A percentile compares a stretch with the other conserved stretches of the same genome.
Evolutionary conservation across 1,140 invertebrate genomes (phyloP).

Genomic region (Ceratosolen solmsi): DNA sequence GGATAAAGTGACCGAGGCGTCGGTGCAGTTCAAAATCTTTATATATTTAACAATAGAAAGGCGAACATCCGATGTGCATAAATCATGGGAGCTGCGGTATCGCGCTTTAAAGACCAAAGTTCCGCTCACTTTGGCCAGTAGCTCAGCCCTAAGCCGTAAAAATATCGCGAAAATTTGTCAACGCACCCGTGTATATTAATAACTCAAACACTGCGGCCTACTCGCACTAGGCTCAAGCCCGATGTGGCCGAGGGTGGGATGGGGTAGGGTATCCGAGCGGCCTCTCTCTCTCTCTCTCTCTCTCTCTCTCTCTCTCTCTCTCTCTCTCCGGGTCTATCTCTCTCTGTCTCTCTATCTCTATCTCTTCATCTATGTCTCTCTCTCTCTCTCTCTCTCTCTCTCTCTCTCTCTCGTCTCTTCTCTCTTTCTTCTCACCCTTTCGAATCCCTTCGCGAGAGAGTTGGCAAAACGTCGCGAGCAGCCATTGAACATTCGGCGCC

Average conservation of each 20-base stretch:
- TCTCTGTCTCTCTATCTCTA: no score
- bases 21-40: neutral
- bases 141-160: constrained; percentile 55
- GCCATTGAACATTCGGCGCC: constrained; percentile 64
- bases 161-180: constrained; percentile 65
- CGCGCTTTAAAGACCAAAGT: constrained; percentile 35
- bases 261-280: no score
- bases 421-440: neutral
- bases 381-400: no score
- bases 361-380: no score
- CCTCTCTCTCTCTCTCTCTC: no score
- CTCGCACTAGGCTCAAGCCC: neutral
- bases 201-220: constrained; percentile 41
- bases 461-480: constrained; percentile 11
- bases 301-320: no score
- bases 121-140: constrained; percentile 30
- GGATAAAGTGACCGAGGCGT: neutral
- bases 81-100: constrained; percentile 31
- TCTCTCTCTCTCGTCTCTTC: no score
- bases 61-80: constrained; percentile 27
- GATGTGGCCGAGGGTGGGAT: no score
- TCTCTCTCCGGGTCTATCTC: no score
- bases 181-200: constrained; percentile 61
- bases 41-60: constrained; percentile 43
- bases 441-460: neutral